Base-by-base conservation (phyloP, 2,888 invertebrate genomes). In the Uloborus plumipes region DNA sequence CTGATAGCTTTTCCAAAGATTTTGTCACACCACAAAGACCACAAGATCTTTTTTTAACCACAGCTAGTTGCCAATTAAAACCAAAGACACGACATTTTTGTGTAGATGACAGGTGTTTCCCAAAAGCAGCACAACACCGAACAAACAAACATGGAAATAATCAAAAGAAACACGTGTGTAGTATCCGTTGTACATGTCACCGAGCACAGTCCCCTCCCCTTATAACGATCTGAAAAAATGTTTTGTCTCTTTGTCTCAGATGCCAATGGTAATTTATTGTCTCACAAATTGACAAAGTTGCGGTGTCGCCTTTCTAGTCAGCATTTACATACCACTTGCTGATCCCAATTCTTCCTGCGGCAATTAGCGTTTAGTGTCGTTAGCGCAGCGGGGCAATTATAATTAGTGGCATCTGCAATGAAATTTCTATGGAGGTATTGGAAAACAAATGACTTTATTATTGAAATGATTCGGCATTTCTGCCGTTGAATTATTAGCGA, bases 171-270 rank as follows among this genome's bases (percentile, higher is more conserved):
- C 49, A 66, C 18, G 13, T 50, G 22, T 22, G 71, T 16, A 31
- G 22, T 47, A 58, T 13, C 31, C 39, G 39, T 39, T 39, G 39
- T 39, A 39, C 39, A 39, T 39, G 39, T 11, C 39, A 72, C 59
- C 72, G 26, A 72, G n/a, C n/a, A 31, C 47, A 50, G 31, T 75
- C 66, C 50, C 67, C 75, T 65, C 59, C 75, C 66, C 50, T 67
- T 59, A n/a, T 75, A 75, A 75, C 67, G 75, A 75, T 65, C 67
- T 26, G 18, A 55, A 75, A 72, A 67, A 59, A 7, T 47, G 50
- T 75, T 71, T 75, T 66, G 65, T 74, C 58, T 66, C 66, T 50
- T 55, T 55, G n/a, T 39, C 9, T 39, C 55, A 18, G n/a, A 18
- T 55, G 55, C 55, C 55, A 20, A 55, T 55, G 55, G 20, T 55